A percentile compares a stretch with the other conserved stretches of the same genome.
Conservation (phyloP, 2,797 vertebrate genomes). For the Poeciliopsis presidionis region DNA sequence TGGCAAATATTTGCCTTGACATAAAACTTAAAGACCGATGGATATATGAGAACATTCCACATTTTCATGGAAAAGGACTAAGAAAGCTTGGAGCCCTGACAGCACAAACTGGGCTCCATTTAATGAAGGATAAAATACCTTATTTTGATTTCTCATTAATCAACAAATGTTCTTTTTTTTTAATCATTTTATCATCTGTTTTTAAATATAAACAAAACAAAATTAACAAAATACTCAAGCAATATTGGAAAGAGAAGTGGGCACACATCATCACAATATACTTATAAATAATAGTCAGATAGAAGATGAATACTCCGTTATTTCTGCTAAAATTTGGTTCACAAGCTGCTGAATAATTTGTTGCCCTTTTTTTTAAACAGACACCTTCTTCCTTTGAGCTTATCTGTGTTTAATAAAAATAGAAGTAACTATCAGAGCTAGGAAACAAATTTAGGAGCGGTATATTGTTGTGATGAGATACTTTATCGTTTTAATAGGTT, state of each 20-base stretch:
- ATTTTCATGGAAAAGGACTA: slow-evolving; percentile 26
- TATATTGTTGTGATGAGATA: background rate
- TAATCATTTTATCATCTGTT: background rate
- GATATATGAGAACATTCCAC: slow-evolving; percentile 7
- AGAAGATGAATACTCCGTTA: background rate
- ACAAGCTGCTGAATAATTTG: background rate
- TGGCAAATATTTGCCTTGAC: slow-evolving; percentile 25
- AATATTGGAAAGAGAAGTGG: background rate
- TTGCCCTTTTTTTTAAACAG: background rate
- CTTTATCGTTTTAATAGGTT: background rate
- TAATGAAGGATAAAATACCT: background rate
- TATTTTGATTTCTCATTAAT: no score
- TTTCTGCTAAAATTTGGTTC: background rate
- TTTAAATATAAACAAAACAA: background rate
- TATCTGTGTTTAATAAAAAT: background rate
- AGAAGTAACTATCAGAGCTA: background rate
- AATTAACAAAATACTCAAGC: background rate
- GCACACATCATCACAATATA: background rate
- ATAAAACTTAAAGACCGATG: slow-evolving; percentile 24
- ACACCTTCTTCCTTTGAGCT: background rate
- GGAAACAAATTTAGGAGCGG: background rate
- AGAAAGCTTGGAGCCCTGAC: slow-evolving; percentile 13
- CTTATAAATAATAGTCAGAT: background rate
- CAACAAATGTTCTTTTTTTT: no score
- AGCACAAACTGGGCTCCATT: background rate